Evolutionary conservation across 2,113 vertebrate genomes (phyloP).

Genomic region (Caranx ignobilis): DNA sequence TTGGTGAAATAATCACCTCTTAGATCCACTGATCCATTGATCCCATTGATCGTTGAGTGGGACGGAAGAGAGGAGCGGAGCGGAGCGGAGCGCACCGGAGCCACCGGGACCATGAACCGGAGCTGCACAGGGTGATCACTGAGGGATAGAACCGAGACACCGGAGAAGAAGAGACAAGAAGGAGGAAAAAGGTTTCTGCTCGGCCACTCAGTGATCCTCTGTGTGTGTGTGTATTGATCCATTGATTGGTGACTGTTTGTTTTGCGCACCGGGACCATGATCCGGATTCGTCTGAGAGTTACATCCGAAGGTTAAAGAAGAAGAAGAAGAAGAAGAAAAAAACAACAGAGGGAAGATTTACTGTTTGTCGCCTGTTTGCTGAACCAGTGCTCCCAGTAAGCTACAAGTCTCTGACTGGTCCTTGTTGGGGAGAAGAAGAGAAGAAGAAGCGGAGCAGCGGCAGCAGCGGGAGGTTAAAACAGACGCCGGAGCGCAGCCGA

Average conservation of each 20-base stretch:
- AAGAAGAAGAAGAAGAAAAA: background rate
- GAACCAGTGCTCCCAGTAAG: slow-evolving; percentile 65
- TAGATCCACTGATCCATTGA: slow-evolving; percentile 70
- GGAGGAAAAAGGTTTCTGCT: slow-evolving; percentile 2
- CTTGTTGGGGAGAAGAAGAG: slow-evolving; percentile 23
- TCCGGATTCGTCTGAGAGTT: slow-evolving; percentile 87
- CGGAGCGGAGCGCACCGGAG: slow-evolving; percentile 49
- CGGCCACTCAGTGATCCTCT: slow-evolving; percentile 32
- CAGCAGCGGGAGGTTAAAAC: slow-evolving; percentile 7
- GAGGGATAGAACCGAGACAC: slow-evolving; percentile 19
- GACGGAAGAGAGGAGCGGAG: slow-evolving; percentile 4
- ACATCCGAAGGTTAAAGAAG: slow-evolving; percentile 28
- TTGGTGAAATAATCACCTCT: slow-evolving; percentile 27
- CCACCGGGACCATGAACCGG: slow-evolving; percentile 90
- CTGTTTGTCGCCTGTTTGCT: background rate
- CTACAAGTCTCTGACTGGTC: slow-evolving; percentile 30
- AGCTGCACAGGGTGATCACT: slow-evolving; percentile 84
- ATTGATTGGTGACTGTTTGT: slow-evolving; percentile 45
- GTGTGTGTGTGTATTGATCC: background rate
- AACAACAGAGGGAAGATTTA: background rate
- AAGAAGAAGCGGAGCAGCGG: background rate
- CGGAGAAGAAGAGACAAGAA: background rate
- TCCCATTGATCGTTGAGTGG: slow-evolving; percentile 31
- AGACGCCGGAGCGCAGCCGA: slow-evolving; percentile 55
- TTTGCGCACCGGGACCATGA: slow-evolving; percentile 84